Conservation (phyloP, 30 jellyfish, hydroid and myxozoan species). For the Sanderia malayensis region DNA sequence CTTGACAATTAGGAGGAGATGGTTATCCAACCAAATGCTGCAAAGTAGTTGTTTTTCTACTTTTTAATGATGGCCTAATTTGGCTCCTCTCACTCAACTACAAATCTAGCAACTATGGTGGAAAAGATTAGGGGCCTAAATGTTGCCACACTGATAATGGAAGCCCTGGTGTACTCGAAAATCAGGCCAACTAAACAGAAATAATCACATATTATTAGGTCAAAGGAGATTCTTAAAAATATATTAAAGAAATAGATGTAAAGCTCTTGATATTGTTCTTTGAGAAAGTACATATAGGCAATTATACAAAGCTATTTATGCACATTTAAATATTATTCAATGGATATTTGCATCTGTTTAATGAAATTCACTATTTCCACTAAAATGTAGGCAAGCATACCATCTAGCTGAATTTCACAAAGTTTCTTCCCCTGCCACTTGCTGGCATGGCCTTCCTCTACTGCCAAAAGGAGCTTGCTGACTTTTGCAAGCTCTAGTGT, state of each 20-base stretch:
- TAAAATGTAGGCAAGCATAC: neutral
- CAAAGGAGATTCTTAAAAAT: neutral
- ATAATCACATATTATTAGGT: neutral
- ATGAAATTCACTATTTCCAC: neutral
- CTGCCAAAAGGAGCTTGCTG: conserved; percentile 22
- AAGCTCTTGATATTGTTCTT: neutral
- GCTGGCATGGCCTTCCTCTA: conserved; percentile 15
- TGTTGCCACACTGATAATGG: neutral
- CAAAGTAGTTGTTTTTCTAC: neutral
- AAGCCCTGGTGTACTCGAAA: neutral
- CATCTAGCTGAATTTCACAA: neutral
- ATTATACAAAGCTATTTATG: neutral
- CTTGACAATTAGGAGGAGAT: neutral
- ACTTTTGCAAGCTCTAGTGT: conserved; percentile 47
- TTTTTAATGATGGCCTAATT: neutral
- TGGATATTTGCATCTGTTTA: neutral
- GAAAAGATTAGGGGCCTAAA: neutral
- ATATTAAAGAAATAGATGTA: too few species aligned
- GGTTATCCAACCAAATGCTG: neutral
- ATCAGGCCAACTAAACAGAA: neutral
- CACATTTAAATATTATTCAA: neutral
- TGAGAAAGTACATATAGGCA: neutral
- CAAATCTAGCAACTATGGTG: neutral
- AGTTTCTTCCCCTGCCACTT: neutral
- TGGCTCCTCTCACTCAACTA: neutral